Evolutionary conservation across 1,140 invertebrate genomes (phyloP), one percentile per base, ranked within the genome.

Genomic region (Hydropsyche tenuis): DNA sequence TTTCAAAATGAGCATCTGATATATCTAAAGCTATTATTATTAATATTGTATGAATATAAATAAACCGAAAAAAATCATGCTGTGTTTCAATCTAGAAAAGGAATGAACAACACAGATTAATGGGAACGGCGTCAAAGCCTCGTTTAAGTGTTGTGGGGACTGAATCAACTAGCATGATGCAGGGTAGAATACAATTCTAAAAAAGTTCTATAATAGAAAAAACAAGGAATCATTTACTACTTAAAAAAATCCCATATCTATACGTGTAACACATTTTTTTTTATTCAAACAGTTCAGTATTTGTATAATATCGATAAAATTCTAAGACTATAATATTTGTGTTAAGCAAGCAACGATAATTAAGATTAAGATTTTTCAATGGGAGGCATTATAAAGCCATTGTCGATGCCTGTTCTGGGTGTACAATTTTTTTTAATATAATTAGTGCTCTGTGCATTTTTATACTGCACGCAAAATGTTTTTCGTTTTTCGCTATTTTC

Each of bases 271-370:
- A 77, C 76, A 74, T 74, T 53, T 48, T 45, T 66, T 76, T 53
- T 46, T 46, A 77, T 75, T 71, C 46, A 75, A 71, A 75, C 73
- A 62, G 75, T 69, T 77, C 64, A 73, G 51, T 77, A 77, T 72
- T 77, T 72, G 69, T 72, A 73, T 76, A 76, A 74, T 69, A 74
- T 76, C 71, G 69, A 77, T 77, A 74, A 74, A 77, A 75, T 70
- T 77, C 76, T 77, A 77, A 74, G 69, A 75, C 76, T 77, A 77
- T 70, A 72, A 74, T 74, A 73, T 72, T 74, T 77, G 76, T 77
- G 76, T 77, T 74, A 77, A 77, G 76, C 76, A 77, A 77, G 76
- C 76, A 77, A 77, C 76, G 72, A 75, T 77, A 77, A 76, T 76
- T 76, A 76, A 77, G 51, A 77, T 74, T 77, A 77, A 77, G 73